These are phyloP conservation scores for Drosophila testacea DNA, from an alignment of 2,888 invertebrate species.

Conservation along the genomic window DNA sequence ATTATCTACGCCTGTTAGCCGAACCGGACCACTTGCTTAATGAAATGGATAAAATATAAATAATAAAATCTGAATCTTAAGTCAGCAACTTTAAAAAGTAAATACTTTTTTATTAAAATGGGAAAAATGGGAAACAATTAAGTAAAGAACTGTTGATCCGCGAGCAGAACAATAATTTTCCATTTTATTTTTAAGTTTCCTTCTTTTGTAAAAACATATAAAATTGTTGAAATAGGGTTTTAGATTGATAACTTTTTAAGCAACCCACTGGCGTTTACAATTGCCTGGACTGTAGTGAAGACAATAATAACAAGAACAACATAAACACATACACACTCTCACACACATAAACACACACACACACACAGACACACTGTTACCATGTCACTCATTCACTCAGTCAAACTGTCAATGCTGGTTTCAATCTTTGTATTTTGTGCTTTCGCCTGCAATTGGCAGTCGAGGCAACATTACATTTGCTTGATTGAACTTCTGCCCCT, in stretches of 20 bases:
- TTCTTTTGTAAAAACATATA: too few species aligned
- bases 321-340: conserved; percentile 14
- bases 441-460: conserved; percentile 73
- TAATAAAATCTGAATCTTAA: too few species aligned
- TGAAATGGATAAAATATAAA: too few species aligned
- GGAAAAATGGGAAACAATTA: too few species aligned
- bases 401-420: conserved; percentile 74
- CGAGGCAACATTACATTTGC: conserved; percentile 72
- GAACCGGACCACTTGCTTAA: too few species aligned
- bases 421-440: conserved; percentile 73
- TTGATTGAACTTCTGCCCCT: conserved; percentile 65
- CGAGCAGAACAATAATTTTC: too few species aligned
- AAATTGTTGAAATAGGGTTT: too few species aligned
- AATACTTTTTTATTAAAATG: too few species aligned
- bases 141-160: too few species aligned
- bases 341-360: conserved; percentile 9
- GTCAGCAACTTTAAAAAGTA: too few species aligned
- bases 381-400: conserved; percentile 71
- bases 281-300: conserved; percentile 38
- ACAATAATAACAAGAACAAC: conserved; percentile 36
- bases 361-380: conserved; percentile 37
- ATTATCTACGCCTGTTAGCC: too few species aligned
- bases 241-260: conserved; percentile 18
- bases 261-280: conserved; percentile 49
- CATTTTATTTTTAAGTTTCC: too few species aligned